Base-by-base conservation (phyloP, 2,113 vertebrate genomes). In the Centropristis striata region DNA sequence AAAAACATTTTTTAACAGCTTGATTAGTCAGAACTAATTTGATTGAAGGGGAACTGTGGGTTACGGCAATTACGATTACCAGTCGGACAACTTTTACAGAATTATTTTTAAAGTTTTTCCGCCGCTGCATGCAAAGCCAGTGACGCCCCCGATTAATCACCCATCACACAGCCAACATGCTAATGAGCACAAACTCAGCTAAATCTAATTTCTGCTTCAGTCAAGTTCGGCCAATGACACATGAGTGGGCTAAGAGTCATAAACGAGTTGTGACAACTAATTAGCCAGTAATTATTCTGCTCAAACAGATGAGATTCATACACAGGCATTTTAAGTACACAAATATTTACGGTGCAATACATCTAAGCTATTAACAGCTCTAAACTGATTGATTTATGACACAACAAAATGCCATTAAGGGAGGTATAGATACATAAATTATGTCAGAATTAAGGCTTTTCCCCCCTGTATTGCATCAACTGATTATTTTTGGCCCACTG, bases 1-100 rank as follows among this genome's bases (percentile, higher is more conserved):
- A 78, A 49, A 36, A 18, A 71, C 32, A 32, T 32, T 32, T 36
- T 53, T 53, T 60, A 78, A 71, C 53, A 55, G 66, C 75, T 82
- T 82, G 61, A 88, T 86, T 82, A 75, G 61, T 81, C 28, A 18
- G 75, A 28, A 32, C 73, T 83, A 77, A 82, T 84, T 78, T 82
- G 78, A 89, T 60, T 71, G 46, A 61, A 67, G 18, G 70, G 37
- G 44, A 66, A 60, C 32, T 37, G 49, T 21, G 51, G 46, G 47
- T 64, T 78, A 32, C 55, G 23, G 71, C 54, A 72, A 83, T 86
- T 81, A 84, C 76, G 71, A 32, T 71, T 25, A 68, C 69, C 27
- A 80, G 36, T 67, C 32, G 47, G 65, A 71, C 32, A 75, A 80
- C 75, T 86, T 86, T 81, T 21, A 15, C 21, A 15, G 15, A 87